These are phyloP conservation scores for Keiferia lycopersicella DNA, from an alignment of 2,888 invertebrate species.

Conservation along the genomic window DNA sequence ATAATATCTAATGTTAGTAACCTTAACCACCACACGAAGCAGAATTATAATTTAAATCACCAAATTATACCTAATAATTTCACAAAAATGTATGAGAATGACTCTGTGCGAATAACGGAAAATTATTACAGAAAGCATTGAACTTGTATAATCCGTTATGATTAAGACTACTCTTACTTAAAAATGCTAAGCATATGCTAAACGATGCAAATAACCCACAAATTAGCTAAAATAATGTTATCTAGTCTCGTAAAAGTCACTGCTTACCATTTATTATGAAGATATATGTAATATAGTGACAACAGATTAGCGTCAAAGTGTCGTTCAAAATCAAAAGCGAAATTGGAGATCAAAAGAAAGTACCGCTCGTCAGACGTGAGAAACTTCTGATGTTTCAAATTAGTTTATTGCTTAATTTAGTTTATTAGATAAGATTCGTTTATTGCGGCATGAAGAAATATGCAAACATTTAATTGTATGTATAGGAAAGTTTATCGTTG, in stretches of 20 bases:
- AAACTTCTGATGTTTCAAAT: constrained; percentile 14
- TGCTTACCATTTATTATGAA: constrained; percentile 4
- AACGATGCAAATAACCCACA: constrained; percentile 21
- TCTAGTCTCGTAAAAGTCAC: neutral
- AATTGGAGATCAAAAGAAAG: constrained; percentile 44
- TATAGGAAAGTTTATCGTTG: neutral
- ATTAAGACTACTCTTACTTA: neutral
- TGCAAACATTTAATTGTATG: neutral
- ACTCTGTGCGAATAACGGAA: neutral
- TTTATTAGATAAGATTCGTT: constrained; percentile 35
- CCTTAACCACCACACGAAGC: too few species aligned
- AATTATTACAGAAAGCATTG: neutral
- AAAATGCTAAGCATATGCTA: constrained; percentile 4
- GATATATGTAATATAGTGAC: neutral
- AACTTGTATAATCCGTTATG: neutral
- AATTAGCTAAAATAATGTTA: constrained; percentile 7
- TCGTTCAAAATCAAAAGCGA: constrained; percentile 37
- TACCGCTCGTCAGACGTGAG: constrained; percentile 36
- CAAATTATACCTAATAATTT: too few species aligned
- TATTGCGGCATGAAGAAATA: constrained; percentile 41
- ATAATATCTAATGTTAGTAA: too few species aligned
- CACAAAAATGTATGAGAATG: neutral
- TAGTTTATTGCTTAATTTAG: constrained; percentile 37
- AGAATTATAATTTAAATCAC: too few species aligned
- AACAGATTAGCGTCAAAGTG: constrained; percentile 14